Percentiles rank a stretch among this genome's conserved stretches.
phyloP scores from a whole-genome alignment of 2,113 vertebrate genomes.

The Meles meles region DNA sequence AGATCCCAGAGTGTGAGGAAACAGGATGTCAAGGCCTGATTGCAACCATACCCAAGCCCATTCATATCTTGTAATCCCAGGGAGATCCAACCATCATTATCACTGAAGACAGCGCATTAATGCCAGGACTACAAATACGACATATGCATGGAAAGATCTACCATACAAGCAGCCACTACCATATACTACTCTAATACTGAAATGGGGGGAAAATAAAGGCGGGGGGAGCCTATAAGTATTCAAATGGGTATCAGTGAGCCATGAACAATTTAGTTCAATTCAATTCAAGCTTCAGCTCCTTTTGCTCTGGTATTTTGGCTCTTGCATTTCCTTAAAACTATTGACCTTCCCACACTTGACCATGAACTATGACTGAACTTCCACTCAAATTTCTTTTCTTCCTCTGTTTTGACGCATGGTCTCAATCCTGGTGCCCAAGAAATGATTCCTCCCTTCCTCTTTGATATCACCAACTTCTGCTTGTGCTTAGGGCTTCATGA shows the following conservation, averaged over 20 bases:
- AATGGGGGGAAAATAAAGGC: not conserved
- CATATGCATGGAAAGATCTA: not conserved
- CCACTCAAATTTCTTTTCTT: not conserved
- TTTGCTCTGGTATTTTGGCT: not conserved
- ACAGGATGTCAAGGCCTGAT: not conserved
- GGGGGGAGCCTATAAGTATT: not conserved
- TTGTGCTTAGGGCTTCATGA: not conserved
- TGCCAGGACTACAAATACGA: not conserved
- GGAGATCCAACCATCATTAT: not conserved
- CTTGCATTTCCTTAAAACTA: conserved; percentile 4
- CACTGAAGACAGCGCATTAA: too few relatives aligned
- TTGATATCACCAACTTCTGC: not conserved
- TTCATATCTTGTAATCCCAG: not conserved
- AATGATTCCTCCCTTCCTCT: not conserved
- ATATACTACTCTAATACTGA: not conserved
- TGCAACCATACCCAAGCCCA: not conserved
- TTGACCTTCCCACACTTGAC: not conserved
- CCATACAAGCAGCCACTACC: not conserved
- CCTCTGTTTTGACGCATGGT: not conserved
- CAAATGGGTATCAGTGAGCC: not conserved
- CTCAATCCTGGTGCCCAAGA: not conserved
- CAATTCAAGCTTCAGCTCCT: not conserved
- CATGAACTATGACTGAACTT: conserved; percentile 27
- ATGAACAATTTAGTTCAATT: not conserved
- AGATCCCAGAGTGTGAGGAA: not conserved